These are phyloP conservation scores for Dromaius novaehollandiae DNA, from an alignment of 2,113 vertebrate genomes.

Conservation along the genomic window DNA sequence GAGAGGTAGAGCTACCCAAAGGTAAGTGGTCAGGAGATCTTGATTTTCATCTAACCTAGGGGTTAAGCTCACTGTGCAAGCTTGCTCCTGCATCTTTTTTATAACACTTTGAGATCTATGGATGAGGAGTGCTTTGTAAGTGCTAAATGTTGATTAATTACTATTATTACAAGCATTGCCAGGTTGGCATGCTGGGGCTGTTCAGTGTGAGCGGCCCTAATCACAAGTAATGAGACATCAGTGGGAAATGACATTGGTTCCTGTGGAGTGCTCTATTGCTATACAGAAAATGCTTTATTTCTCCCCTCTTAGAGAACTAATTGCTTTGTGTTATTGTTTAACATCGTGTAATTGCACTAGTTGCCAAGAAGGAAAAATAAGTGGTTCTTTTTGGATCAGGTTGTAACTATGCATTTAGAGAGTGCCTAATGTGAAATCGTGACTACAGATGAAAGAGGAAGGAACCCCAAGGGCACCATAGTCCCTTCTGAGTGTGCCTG, in stretches of 20 bases:
- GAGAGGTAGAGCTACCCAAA: neutral
- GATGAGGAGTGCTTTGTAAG: neutral
- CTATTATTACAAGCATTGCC: neutral
- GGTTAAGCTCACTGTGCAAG: neutral
- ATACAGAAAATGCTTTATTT: neutral
- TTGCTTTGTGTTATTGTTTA: neutral
- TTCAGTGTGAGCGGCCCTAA: neutral
- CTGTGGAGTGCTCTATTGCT: neutral
- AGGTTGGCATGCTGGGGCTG: neutral
- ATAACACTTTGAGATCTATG: fast-evolving
- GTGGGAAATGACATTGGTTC: neutral
- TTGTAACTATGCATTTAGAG: neutral
- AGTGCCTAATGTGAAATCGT: neutral
- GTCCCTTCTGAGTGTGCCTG: neutral
- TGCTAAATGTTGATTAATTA: neutral
- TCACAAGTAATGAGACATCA: neutral
- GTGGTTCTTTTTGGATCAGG: neutral
- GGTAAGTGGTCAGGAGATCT: neutral
- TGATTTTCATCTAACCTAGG: neutral
- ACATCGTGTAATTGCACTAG: neutral
- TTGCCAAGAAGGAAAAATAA: neutral
- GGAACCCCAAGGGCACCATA: neutral
- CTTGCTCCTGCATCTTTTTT: neutral
- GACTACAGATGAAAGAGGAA: neutral
- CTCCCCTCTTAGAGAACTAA: neutral